Percentiles rank a stretch among this genome's conserved stretches.
These are phyloP conservation scores for Hyalella azteca DNA, from an alignment of 2,888 invertebrate genomes.

Conservation along the genomic window DNA sequence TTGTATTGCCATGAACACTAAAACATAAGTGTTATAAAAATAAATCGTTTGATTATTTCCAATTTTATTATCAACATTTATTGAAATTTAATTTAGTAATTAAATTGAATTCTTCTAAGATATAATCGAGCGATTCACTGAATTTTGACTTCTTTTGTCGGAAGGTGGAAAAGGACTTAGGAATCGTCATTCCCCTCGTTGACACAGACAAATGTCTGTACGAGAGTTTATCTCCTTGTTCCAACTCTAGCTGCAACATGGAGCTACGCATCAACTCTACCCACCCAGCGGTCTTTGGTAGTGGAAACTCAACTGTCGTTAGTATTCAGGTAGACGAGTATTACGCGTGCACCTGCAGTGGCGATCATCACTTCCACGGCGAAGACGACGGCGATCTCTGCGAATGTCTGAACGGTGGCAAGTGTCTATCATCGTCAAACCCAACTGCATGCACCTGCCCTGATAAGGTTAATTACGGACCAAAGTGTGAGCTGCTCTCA, in stretches of 20 bases:
- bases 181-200: slow-evolving; percentile 44
- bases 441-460: slow-evolving; percentile 43
- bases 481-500: slow-evolving; percentile 50
- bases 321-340: slow-evolving; percentile 50
- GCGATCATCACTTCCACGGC: slow-evolving; percentile 24
- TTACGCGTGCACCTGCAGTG: slow-evolving; percentile 51
- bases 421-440: slow-evolving; percentile 38
- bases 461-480: slow-evolving; percentile 50
- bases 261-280: slow-evolving; percentile 46
- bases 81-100: no score
- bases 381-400: slow-evolving; percentile 6
- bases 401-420: slow-evolving; percentile 51
- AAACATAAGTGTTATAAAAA: no score
- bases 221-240: slow-evolving; percentile 43
- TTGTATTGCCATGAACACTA: no score
- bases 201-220: slow-evolving; percentile 54
- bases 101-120: no score
- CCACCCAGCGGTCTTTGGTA: slow-evolving; percentile 43
- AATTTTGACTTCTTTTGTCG: not conserved
- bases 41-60: no score
- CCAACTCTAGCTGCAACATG: slow-evolving; percentile 46
- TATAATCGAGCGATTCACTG: not conserved
- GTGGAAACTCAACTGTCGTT: slow-evolving; percentile 48
- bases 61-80: no score
- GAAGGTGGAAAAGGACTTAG: slow-evolving; percentile 48